Percentiles rank a stretch among this genome's conserved stretches.
Conservation (phyloP, 2,797 vertebrate genomes). For the Sebastolobus alascanus region DNA sequence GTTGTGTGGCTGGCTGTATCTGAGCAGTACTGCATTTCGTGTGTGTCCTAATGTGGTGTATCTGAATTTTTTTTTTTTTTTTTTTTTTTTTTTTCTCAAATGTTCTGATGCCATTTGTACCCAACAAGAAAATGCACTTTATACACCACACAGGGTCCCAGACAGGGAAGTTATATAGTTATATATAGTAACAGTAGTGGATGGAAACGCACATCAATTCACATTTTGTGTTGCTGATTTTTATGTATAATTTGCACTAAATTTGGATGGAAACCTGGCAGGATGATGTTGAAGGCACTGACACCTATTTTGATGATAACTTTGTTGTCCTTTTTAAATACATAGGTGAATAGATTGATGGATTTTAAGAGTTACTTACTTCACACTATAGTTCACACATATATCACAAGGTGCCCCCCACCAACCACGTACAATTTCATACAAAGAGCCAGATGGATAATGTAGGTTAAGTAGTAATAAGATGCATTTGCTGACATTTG, state of each 20-base stretch:
- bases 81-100: background rate
- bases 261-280: too few relatives aligned
- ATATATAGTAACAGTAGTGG: background rate
- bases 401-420: background rate
- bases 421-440: background rate
- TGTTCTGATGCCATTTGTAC: background rate
- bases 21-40: background rate
- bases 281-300: background rate
- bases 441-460: constrained; percentile 43
- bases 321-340: background rate
- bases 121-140: constrained; percentile 28
- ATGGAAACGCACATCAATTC: background rate
- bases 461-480: constrained; percentile 33
- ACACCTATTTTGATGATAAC: background rate
- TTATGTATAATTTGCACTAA: too few relatives aligned
- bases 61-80: background rate
- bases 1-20: background rate
- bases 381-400: background rate
- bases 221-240: background rate
- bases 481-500: background rate
- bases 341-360: background rate
- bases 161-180: background rate
- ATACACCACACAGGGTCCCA: background rate
- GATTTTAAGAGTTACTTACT: background rate
- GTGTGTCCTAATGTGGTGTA: background rate